Percentiles rank a stretch among this genome's conserved stretches.
Evolutionary conservation across 2,797 vertebrate species (phyloP).

Genomic region (Danionella dracula): DNA sequence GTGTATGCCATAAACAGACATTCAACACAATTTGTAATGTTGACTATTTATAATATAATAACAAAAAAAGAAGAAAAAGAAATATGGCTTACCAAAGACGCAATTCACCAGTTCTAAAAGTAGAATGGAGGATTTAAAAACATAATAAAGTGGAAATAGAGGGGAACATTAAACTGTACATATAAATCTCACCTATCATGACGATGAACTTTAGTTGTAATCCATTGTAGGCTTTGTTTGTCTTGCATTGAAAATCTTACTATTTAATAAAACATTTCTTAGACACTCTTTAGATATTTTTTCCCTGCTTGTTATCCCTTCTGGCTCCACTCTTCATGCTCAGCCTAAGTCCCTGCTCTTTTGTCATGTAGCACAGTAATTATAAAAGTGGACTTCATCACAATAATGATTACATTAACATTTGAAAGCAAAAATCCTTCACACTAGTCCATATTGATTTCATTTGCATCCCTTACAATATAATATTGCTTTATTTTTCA

Average conservation of each 20-base stretch:
- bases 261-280: neutral
- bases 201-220: neutral
- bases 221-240: too few relatives aligned
- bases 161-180: too few relatives aligned
- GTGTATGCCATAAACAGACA: too few relatives aligned
- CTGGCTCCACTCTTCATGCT: neutral
- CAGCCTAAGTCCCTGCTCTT: neutral
- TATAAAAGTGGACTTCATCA: slow-evolving; percentile 9
- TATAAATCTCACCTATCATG: too few relatives aligned
- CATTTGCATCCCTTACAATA: neutral
- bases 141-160: too few relatives aligned
- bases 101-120: too few relatives aligned
- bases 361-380: neutral
- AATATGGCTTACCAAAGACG: too few relatives aligned
- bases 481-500: slow-evolving; percentile 15
- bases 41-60: too few relatives aligned
- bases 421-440: slow-evolving; percentile 3
- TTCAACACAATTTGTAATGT: too few relatives aligned
- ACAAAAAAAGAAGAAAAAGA: too few relatives aligned
- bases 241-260: neutral
- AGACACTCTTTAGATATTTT: neutral
- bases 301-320: neutral
- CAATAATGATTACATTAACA: slow-evolving; percentile 22
- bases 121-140: too few relatives aligned
- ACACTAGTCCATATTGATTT: slow-evolving; percentile 14